Base-by-base conservation (phyloP, 2,113 vertebrate genomes). In the Lamprologus ornatipinnis region DNA sequence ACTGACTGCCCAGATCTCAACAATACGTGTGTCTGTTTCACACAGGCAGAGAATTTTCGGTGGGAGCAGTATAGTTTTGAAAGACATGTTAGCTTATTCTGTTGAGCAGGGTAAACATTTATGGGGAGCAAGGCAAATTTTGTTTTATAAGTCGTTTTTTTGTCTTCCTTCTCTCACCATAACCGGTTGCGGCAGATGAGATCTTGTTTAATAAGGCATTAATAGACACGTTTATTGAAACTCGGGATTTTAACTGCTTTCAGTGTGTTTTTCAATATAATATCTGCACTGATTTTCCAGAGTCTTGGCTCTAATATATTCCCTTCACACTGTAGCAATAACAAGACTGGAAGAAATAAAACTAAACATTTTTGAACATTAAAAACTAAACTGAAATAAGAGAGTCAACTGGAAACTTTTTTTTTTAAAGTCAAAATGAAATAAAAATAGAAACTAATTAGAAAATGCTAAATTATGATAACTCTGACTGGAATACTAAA, bases 231-330 rank as follows among this genome's bases (percentile, higher is more conserved):
- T 65, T 65, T 65, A 65, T 37, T 65, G 60, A 65, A n/a, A 65
- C 3, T 65, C 0, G 0, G 60, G 6, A 13, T 65, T 65, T 65
- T n/a, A 65, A n/a, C 60, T 65, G 19, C 0, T 2, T 65, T 37
- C 60, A n/a, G 6, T 37, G 19, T 37, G 19, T 37, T 65, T 65
- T n/a, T 65, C 4, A 35, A 35, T 37, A 65, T 65, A 65, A 65
- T 2, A 65, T 65, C 10, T 65, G 19, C 33, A 7, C 2, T 65
- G 3, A 65, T 65, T 37, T 65, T n/a, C 1, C 0, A 0, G 0
- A 35, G 0, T 65, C 33, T 65, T 65, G 60, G 19, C 0, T 65
- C 60, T 37, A 0, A 37, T 65, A 65, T 65, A 37, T 37, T 65
- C 10, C 60, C 33, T 21, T 0, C 60, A 65, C 19, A n/a, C 33